Evolutionary conservation across 1,140 invertebrate species (phyloP).

Genomic region (Drosophila nigromelanica): DNA sequence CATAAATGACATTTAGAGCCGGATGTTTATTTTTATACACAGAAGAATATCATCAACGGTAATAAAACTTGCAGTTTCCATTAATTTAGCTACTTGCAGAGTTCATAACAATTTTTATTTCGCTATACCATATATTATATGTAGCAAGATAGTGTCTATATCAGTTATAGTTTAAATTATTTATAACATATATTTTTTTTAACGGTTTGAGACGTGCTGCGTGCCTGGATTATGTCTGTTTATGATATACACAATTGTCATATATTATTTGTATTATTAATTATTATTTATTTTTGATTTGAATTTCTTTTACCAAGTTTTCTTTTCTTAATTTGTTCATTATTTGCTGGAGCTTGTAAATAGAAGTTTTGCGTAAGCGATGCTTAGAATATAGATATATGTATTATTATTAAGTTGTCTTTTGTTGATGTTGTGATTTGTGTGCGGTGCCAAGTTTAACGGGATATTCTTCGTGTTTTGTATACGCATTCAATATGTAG

Average conservation of each 20-base stretch:
- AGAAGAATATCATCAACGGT: constrained; percentile 81
- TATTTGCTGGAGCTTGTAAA: constrained; percentile 63
- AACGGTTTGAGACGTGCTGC: constrained; percentile 51
- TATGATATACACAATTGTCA: constrained; percentile 70
- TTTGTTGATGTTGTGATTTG: constrained; percentile 7
- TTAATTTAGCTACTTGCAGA: constrained; percentile 36
- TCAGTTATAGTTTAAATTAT: constrained; percentile 45
- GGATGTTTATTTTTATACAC: constrained; percentile 46
- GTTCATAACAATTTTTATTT: constrained; percentile 69
- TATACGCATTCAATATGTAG: constrained; percentile 60
- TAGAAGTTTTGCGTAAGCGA: constrained; percentile 65
- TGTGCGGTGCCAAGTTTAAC: constrained; percentile 24
- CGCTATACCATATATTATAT: constrained; percentile 43
- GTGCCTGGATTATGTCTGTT: constrained; percentile 66
- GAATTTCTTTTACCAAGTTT: constrained; percentile 12
- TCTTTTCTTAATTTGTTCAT: constrained; percentile 24
- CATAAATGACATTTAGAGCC: constrained; percentile 38
- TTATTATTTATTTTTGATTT: constrained; percentile 26
- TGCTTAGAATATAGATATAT: constrained; percentile 45
- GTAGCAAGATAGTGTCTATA: constrained; percentile 40
- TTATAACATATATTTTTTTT: constrained; percentile 37
- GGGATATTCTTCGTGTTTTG: constrained; percentile 26
- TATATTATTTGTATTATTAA: constrained; percentile 16
- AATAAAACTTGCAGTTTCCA: constrained; percentile 75
- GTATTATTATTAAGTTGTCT: constrained; percentile 14